Conservation (phyloP, 35 echinoderm and acorn worm genomes). For the Hemicentrotus pulcherrimus region DNA sequence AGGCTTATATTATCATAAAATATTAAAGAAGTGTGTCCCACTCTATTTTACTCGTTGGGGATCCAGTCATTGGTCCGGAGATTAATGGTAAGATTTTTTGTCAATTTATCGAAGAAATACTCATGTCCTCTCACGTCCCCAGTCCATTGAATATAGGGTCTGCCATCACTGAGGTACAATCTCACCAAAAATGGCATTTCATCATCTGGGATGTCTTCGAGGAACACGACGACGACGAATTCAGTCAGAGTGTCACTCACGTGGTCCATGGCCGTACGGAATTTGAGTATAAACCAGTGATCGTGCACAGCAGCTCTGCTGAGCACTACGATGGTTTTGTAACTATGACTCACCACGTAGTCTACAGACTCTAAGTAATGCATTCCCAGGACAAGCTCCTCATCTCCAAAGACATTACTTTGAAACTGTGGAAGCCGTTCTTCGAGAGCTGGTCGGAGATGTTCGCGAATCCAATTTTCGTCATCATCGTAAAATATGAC, state of each 20-base stretch:
- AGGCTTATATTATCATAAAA: no score
- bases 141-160: not conserved
- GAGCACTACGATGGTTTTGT: not conserved
- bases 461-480: not conserved
- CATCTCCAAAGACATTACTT: not conserved
- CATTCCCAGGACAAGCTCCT: not conserved
- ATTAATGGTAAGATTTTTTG: slow-evolving; percentile 29
- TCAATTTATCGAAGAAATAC: not conserved
- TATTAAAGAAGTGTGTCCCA: no score
- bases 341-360: not conserved
- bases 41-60: not conserved
- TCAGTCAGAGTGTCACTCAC: not conserved
- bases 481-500: not conserved
- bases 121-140: not conserved
- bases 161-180: not conserved
- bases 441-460: not conserved
- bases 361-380: slow-evolving; percentile 6
- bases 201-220: not conserved
- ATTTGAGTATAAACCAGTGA: not conserved
- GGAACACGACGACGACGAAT: not conserved
- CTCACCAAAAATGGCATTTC: not conserved
- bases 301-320: not conserved
- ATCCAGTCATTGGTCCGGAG: not conserved
- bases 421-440: not conserved
- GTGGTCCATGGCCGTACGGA: slow-evolving; percentile 21